Evolutionary conservation across 23 tunicate genomes (phyloP).

Genomic region (Diplosoma virens): DNA sequence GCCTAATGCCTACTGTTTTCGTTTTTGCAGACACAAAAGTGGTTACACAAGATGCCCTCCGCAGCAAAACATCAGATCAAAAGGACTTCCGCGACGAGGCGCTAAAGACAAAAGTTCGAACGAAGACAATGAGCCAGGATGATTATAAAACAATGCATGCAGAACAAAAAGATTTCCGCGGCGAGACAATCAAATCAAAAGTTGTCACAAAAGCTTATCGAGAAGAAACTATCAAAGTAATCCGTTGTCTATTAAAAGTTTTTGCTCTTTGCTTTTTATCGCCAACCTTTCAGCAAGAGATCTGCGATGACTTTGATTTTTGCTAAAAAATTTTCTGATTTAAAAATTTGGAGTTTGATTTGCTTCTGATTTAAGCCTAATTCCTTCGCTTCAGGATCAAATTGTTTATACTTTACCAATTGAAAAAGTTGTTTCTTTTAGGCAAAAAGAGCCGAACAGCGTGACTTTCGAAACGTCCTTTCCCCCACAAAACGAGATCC

Average conservation of each 20-base stretch:
- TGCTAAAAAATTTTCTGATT: too few relatives aligned
- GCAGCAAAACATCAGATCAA: constrained; percentile 49
- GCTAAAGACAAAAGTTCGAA: constrained; percentile 64
- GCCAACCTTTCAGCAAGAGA: too few relatives aligned
- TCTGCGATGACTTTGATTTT: too few relatives aligned
- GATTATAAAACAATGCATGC: constrained; percentile 44
- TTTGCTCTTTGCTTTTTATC: too few relatives aligned
- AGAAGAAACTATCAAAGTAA: constrained; percentile 73
- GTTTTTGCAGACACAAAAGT: constrained; percentile 53
- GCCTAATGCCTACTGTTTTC: background rate
- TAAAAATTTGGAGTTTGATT: too few relatives aligned
- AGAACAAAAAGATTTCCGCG: constrained; percentile 79
- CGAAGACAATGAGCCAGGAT: constrained; percentile 66
- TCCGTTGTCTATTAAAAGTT: too few relatives aligned
- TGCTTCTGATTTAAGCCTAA: too few relatives aligned
- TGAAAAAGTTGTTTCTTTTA: constrained; percentile 8
- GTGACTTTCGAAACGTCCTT: constrained; percentile 74
- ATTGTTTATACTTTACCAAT: too few relatives aligned
- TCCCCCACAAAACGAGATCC: constrained; percentile 51
- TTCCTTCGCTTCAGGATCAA: too few relatives aligned
- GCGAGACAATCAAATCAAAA: constrained; percentile 72
- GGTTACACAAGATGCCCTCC: constrained; percentile 42
- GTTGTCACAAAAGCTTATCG: constrained; percentile 77
- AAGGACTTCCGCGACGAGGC: constrained; percentile 91
- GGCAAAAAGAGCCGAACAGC: constrained; percentile 72